These are phyloP conservation scores for Amphiprion percula DNA, from an alignment of 2,113 vertebrate species.

Conservation along the genomic window DNA sequence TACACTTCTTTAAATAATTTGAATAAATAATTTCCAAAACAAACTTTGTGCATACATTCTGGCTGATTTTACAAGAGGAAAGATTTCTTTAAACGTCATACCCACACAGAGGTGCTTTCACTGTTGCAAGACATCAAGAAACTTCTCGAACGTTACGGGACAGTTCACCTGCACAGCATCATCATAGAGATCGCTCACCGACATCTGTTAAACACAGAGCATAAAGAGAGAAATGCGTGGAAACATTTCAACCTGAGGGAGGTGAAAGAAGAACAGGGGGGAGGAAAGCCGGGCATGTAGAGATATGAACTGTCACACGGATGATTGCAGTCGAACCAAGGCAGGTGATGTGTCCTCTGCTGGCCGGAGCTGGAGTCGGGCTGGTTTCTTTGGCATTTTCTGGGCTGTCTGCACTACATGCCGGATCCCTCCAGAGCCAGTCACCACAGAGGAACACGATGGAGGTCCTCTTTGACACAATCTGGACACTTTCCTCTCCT, in stretches of 20 bases:
- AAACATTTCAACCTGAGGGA: slow-evolving; percentile 78
- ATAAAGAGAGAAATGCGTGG: slow-evolving; percentile 66
- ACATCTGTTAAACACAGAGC: slow-evolving; percentile 67
- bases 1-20: slow-evolving; percentile 82
- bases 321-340: slow-evolving; percentile 51
- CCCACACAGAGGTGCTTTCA: slow-evolving; percentile 64
- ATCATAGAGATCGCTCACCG: slow-evolving; percentile 62
- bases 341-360: slow-evolving; percentile 56
- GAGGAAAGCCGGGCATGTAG: slow-evolving; percentile 25
- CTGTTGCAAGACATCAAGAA: slow-evolving; percentile 62
- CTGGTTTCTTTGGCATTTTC: slow-evolving; percentile 94
- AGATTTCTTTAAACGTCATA: slow-evolving; percentile 51
- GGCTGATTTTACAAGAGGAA: slow-evolving; percentile 72
- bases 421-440: slow-evolving; percentile 79
- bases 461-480: slow-evolving; percentile 78
- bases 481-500: slow-evolving; percentile 76
- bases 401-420: slow-evolving; percentile 79
- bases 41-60: slow-evolving; percentile 80
- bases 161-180: slow-evolving; percentile 71
- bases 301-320: slow-evolving; percentile 30
- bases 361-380: slow-evolving; percentile 74
- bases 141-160: slow-evolving; percentile 53
- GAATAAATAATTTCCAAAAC: slow-evolving; percentile 83
- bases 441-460: slow-evolving; percentile 66
- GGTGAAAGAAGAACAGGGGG: slow-evolving; percentile 35